Evolutionary conservation across 2,797 vertebrate species (phyloP).

Genomic region (Tenualosa thibaudeaui): DNA sequence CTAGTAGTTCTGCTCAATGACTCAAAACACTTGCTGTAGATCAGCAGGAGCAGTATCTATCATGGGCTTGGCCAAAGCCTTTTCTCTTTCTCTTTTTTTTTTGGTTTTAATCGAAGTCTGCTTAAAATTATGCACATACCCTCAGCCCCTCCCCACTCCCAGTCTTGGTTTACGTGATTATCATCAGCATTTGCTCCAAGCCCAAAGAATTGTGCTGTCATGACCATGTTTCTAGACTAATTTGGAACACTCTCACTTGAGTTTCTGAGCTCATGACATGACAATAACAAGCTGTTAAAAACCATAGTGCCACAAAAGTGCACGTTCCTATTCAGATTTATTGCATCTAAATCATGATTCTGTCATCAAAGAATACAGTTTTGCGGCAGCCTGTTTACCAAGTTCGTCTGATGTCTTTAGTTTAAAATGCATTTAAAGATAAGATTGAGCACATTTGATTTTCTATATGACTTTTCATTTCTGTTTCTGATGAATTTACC

Average conservation of each 20-base stretch:
- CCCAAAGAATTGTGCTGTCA: not conserved
- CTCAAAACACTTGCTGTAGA: not conserved
- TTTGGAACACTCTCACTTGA: constrained; percentile 22
- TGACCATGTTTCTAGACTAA: not conserved
- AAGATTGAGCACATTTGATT: not conserved
- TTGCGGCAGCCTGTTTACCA: constrained; percentile 3
- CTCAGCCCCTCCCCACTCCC: not conserved
- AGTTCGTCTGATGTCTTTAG: not conserved
- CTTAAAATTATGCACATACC: not conserved
- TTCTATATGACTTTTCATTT: not conserved
- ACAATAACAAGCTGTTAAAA: constrained; percentile 24
- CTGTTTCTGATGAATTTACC: not conserved
- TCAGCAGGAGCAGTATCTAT: not conserved
- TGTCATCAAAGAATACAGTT: not conserved
- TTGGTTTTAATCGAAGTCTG: not conserved
- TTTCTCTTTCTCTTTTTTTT: not conserved
- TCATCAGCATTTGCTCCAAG: not conserved
- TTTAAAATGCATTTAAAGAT: not conserved
- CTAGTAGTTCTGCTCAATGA: not conserved
- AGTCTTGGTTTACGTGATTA: not conserved
- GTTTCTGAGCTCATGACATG: constrained; percentile 16
- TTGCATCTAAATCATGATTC: not conserved
- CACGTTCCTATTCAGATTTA: not conserved
- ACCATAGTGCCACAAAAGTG: constrained; percentile 5
- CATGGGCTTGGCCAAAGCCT: not conserved